Evolutionary conservation across 2,888 invertebrate genomes (phyloP).

Genomic region (Drosophila neotestacea): DNA sequence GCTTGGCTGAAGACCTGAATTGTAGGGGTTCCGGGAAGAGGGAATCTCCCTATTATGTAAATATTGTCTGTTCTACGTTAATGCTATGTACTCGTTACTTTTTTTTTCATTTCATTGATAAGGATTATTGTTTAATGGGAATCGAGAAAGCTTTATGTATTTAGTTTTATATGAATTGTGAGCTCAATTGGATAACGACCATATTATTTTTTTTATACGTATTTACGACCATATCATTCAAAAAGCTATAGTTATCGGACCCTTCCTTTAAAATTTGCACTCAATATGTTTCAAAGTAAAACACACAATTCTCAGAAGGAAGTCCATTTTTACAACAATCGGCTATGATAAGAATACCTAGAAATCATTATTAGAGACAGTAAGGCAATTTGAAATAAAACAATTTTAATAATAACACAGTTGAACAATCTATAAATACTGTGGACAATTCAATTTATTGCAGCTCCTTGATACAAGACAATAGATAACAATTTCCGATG

Average conservation of each 20-base stretch:
- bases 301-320: slow-evolving; percentile 18
- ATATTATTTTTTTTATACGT: too few relatives aligned
- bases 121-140: neutral
- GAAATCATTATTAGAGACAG: slow-evolving; percentile 1
- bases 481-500: slow-evolving; percentile 17
- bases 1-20: slow-evolving; percentile 19
- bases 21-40: slow-evolving; percentile 7
- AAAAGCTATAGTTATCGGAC: neutral
- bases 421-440: slow-evolving; percentile 10
- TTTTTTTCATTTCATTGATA: slow-evolving; percentile 10
- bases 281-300: neutral
- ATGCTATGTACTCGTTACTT: neutral
- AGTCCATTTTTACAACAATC: neutral
- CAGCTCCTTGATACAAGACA: slow-evolving; percentile 18
- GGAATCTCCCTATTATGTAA: slow-evolving; percentile 14
- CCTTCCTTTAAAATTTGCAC: slow-evolving; percentile 5
- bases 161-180: neutral
- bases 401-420: slow-evolving; percentile 17
- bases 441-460: slow-evolving; percentile 24
- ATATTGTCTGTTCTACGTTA: neutral
- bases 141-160: neutral
- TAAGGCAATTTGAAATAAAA: slow-evolving; percentile 13
- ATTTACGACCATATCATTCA: neutral
- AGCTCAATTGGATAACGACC: neutral
- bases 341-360: slow-evolving; percentile 17